A percentile compares a stretch with the other conserved stretches of the same genome.
These are phyloP conservation scores for Esox niger DNA, from an alignment of 2,113 vertebrate species.

Conservation along the genomic window DNA sequence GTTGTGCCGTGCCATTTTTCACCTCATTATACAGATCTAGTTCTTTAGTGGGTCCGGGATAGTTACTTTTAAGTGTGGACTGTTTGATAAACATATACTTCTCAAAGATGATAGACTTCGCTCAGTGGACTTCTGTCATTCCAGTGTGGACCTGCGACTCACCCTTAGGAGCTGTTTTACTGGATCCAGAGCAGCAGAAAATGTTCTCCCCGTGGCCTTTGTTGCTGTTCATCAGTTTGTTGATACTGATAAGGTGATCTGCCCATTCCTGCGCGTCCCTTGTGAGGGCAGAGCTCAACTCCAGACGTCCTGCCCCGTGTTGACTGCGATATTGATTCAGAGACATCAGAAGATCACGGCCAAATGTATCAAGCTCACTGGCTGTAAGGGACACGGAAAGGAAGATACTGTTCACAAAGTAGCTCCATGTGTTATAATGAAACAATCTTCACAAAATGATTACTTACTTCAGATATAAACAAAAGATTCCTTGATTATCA, in stretches of 20 bases:
- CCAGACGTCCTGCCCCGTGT: constrained; percentile 42
- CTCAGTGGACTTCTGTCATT: too few species aligned
- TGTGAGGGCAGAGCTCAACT: constrained; percentile 29
- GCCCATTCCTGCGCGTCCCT: constrained; percentile 57
- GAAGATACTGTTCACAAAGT: too few species aligned
- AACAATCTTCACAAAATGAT: too few species aligned
- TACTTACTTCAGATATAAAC: too few species aligned
- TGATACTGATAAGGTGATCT: constrained; percentile 34
- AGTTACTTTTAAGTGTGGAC: too few species aligned
- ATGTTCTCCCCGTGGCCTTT: constrained; percentile 54
- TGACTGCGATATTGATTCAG: constrained; percentile 43
- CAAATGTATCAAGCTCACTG: constrained; percentile 32
- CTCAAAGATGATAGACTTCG: too few species aligned
- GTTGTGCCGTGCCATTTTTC: too few species aligned
- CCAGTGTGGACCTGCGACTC: background rate
- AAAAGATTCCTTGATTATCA: too few species aligned
- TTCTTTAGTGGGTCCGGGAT: too few species aligned
- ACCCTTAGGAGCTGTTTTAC: constrained; percentile 35
- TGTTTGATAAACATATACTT: too few species aligned
- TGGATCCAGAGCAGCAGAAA: constrained; percentile 49
- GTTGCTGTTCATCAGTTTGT: constrained; percentile 43
- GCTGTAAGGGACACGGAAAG: constrained; percentile 17
- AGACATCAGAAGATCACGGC: constrained; percentile 38
- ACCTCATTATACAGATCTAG: too few species aligned
- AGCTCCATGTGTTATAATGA: too few species aligned